Evolutionary conservation across 2,888 invertebrate species (phyloP).

Genomic region (Ceramica pisi): DNA sequence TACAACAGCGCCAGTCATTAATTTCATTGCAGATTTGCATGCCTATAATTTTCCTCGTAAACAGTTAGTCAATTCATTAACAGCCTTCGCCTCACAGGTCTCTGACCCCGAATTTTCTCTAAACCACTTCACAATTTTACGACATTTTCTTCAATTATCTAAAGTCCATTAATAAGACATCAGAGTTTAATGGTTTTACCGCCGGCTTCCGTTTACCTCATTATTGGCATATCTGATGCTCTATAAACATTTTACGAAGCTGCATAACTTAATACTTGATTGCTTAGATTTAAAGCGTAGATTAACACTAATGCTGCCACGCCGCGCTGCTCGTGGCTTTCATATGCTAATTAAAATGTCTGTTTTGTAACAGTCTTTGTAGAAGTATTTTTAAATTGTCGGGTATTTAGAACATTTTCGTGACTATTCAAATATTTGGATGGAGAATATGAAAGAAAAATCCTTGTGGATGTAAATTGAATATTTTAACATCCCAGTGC

Average conservation of each 20-base stretch:
- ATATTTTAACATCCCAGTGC: not conserved
- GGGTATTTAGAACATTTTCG: constrained; percentile 17
- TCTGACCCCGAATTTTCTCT: constrained; percentile 17
- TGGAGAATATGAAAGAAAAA: not conserved
- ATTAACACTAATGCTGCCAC: constrained; percentile 60
- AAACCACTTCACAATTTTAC: constrained; percentile 14
- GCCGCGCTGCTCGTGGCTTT: constrained; percentile 44
- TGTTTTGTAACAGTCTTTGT: constrained; percentile 53
- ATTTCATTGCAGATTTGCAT: not conserved
- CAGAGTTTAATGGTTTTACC: constrained; percentile 49
- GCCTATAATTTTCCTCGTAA: not conserved
- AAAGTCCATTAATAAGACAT: constrained; percentile 48
- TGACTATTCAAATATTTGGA: not conserved
- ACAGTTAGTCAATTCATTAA: not conserved
- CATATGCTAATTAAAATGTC: constrained; percentile 62
- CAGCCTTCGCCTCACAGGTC: constrained; percentile 1
- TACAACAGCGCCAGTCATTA: not conserved
- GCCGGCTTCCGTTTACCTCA: constrained; percentile 59
- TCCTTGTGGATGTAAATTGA: not conserved
- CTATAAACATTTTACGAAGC: constrained; percentile 63
- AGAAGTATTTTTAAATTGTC: constrained; percentile 34
- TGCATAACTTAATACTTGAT: constrained; percentile 62
- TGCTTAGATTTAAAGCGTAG: constrained; percentile 58
- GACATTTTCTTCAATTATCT: constrained; percentile 44
- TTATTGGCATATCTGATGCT: constrained; percentile 64